These are phyloP conservation scores for Peromyscus melanophrys DNA, from an alignment of 2,797 vertebrate species.

Conservation along the genomic window DNA sequence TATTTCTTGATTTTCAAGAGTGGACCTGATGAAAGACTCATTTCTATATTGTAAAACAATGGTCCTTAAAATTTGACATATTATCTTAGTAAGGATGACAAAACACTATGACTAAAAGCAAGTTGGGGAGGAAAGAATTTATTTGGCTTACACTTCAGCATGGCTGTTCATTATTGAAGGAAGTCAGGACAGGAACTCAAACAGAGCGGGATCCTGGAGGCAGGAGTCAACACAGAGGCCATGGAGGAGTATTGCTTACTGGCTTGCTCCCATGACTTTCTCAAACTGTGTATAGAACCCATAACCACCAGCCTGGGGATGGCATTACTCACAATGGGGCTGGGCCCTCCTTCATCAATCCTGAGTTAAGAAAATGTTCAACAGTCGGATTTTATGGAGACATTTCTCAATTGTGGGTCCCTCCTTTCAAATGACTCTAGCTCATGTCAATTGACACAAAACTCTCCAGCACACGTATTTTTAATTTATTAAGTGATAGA, in stretches of 20 bases:
- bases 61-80: slow-evolving; percentile 35
- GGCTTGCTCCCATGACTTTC: not conserved
- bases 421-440: not conserved
- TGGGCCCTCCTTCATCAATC: not conserved
- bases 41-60: not conserved
- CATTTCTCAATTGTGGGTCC: not conserved
- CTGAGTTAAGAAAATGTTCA: not conserved
- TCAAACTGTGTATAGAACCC: not conserved
- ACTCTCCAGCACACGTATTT: not conserved
- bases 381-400: not conserved
- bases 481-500: not conserved
- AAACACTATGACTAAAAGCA: not conserved
- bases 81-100: not conserved
- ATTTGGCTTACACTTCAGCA: not conserved
- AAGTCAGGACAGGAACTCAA: not conserved
- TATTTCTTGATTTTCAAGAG: slow-evolving; percentile 43
- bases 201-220: not conserved
- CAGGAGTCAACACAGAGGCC: too few relatives aligned
- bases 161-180: not conserved
- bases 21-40: slow-evolving; percentile 53
- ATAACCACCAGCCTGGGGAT: not conserved
- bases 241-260: not conserved
- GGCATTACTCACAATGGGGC: not conserved
- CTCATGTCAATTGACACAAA: not conserved
- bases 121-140: not conserved